phyloP scores from a whole-genome alignment of 53 echinoderm and acorn worm genomes.

The Stichopus horrens region DNA sequence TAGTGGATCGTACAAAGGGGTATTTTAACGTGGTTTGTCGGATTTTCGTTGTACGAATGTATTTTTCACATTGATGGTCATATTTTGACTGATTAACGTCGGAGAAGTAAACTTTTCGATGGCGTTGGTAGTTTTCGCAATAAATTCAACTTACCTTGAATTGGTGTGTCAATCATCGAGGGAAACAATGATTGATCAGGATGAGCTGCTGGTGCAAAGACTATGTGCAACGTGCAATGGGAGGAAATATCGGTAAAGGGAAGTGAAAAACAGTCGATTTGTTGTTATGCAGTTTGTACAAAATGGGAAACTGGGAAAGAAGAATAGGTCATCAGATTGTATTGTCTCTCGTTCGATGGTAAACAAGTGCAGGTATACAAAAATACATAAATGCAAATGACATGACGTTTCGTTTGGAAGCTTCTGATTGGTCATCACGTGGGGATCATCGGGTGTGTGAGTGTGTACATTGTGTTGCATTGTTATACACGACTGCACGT shows the following conservation, averaged over 20 bases:
- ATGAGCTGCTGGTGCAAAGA: background rate
- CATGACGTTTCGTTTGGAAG: constrained; percentile 27
- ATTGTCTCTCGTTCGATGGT: background rate
- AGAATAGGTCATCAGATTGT: background rate
- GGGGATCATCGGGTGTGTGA: constrained; percentile 31
- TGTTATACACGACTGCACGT: constrained; percentile 18
- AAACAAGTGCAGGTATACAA: constrained; percentile 7
- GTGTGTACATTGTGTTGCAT: constrained; percentile 36
- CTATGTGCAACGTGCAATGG: background rate
- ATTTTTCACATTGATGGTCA: background rate
- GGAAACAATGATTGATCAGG: background rate
- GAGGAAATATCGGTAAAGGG: background rate
- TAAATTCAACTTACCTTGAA: background rate
- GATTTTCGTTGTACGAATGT: constrained; percentile 5
- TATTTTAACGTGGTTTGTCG: constrained; percentile 33
- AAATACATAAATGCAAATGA: constrained; percentile 10
- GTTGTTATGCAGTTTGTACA: background rate
- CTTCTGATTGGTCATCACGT: constrained; percentile 16
- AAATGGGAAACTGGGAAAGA: background rate
- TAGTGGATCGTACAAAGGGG: constrained; percentile 3
- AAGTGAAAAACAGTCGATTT: background rate
- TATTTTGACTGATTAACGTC: constrained; percentile 1
- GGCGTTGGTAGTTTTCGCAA: background rate
- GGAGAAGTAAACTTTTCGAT: background rate
- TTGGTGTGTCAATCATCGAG: constrained; percentile 8